Base-by-base conservation (phyloP, 64 coral and sea anemone genomes). In the Pocillopora damicornis region DNA sequence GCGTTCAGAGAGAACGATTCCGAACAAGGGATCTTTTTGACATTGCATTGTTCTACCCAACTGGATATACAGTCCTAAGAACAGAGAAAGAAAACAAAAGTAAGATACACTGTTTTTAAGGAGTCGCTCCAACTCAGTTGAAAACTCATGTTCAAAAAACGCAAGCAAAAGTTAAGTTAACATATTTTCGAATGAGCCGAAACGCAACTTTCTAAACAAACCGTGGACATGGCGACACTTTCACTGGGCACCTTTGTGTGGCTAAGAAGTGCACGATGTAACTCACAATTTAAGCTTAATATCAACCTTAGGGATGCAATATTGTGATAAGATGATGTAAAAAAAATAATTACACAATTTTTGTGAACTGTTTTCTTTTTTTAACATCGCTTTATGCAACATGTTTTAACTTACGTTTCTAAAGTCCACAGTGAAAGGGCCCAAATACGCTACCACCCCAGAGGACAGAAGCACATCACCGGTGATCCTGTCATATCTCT, bases 391-490 rank as follows among this genome's bases (percentile, higher is more conserved):
- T 6, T 37, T 5, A 38, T 37, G 15, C 42, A 38, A 75, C 20
- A 15, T 77, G 22, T 36, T 37, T 13, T 5, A 72, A 90, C 93
- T 88, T 95, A 99, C 97, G 72, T 95, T 99, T 90, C 97, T 99
- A 63, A 99, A 99, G 81, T 99, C 97, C n/a, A 99, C 97, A 15
- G 97, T 99, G 63, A 99, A 99, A 58, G 93, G 88, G 20, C 97
- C 97, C 51, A 99, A 81, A 75, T 99, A 99, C 0, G 97, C 97
- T 5, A 99, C 97, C 15, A 95, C 90, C 6, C 93, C 97, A 67
- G 97, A 99, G 5, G 97, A 99, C 20, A 99, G 61, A 0, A 99
- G 76, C 20, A 99, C 97, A 86, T 99, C 97, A 20, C 97, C 97
- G 15, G 97, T 99, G 22, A 95, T 88, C 88, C 95, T 99, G 59